A percentile compares a stretch with the other conserved stretches of the same genome.
These are phyloP conservation scores for Calephelis perditalis DNA, from an alignment of 2,888 invertebrate genomes.

Conservation along the genomic window DNA sequence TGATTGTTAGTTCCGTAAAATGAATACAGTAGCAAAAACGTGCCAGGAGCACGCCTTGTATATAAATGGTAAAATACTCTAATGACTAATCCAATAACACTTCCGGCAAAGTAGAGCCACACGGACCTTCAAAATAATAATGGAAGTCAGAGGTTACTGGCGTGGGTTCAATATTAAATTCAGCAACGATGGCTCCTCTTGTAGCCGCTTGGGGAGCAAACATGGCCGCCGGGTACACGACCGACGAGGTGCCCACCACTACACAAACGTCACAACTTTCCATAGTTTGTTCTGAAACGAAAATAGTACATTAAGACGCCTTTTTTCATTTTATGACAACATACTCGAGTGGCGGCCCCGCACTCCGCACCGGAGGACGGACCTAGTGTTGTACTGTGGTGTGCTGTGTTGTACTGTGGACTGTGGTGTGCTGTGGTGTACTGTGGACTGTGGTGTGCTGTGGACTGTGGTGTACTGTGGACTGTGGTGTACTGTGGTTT, in stretches of 20 bases:
- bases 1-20: too few relatives aligned
- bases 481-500: too few relatives aligned
- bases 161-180: conserved; percentile 71
- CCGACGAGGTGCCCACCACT: conserved; percentile 91
- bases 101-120: conserved; percentile 57
- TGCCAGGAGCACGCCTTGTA: not conserved
- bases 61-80: not conserved
- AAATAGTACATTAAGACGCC: not conserved
- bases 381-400: too few relatives aligned
- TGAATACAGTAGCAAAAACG: too few relatives aligned
- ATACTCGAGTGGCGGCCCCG: too few relatives aligned
- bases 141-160: conserved; percentile 61
- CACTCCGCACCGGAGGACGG: too few relatives aligned
- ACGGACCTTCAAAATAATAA: conserved; percentile 68
- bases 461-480: too few relatives aligned
- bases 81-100: conserved; percentile 46
- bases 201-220: conserved; percentile 88
- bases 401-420: too few relatives aligned
- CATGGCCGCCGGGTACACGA: conserved; percentile 93
- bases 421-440: too few relatives aligned
- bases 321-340: too few relatives aligned
- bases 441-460: too few relatives aligned
- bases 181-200: conserved; percentile 77
- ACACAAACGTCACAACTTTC: conserved; percentile 86
- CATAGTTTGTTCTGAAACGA: conserved; percentile 60